Conservation (phyloP, 1,140 invertebrate genomes). For the Orchestia grillus region DNA sequence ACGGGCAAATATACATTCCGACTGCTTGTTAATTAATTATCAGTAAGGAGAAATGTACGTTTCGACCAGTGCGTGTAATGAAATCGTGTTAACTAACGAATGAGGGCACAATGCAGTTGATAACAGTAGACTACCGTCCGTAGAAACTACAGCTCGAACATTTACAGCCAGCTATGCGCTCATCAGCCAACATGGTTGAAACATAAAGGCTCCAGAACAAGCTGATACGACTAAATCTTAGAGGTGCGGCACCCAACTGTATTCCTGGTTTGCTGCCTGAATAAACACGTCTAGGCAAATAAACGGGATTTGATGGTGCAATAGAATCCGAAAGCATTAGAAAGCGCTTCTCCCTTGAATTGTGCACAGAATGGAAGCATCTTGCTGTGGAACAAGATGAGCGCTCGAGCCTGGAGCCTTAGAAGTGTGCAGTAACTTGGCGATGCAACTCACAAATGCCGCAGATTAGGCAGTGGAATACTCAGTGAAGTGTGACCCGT, state of each 20-base stretch:
- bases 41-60: not conserved
- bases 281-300: not conserved
- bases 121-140: not conserved
- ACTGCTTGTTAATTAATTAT: not conserved
- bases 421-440: not conserved
- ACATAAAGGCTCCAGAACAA: not conserved
- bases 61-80: not conserved
- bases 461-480: not conserved
- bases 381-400: not conserved
- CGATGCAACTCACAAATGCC: not conserved
- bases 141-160: not conserved
- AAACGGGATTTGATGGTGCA: not conserved
- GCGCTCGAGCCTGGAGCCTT: not conserved
- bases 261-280: not conserved
- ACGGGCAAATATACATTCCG: not conserved
- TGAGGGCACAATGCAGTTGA: not conserved
- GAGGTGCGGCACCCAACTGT: not conserved
- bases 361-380: not conserved
- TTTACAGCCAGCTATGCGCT: not conserved
- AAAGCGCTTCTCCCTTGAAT: not conserved
- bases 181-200: not conserved
- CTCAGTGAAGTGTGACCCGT: not conserved
- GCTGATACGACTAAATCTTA: not conserved
- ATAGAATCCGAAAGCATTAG: not conserved
- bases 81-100: not conserved